These are phyloP conservation scores for Mergus octosetaceus DNA, from an alignment of 2,797 vertebrate species.

Conservation along the genomic window DNA sequence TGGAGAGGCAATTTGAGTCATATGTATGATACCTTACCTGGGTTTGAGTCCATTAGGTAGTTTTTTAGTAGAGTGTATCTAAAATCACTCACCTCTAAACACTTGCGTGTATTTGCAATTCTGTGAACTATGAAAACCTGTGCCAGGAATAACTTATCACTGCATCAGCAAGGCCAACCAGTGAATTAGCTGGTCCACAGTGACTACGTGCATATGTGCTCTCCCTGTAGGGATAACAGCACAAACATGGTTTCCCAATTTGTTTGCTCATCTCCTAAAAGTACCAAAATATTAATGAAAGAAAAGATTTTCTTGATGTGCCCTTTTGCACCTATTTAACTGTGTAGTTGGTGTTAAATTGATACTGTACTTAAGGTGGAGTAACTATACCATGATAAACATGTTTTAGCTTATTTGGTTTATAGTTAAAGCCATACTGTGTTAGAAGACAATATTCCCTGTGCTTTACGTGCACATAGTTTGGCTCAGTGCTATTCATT, in stretches of 20 bases:
- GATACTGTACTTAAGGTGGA: neutral
- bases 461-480: neutral
- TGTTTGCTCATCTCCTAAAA: neutral
- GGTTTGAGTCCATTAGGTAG: neutral
- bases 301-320: neutral
- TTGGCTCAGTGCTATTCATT: neutral
- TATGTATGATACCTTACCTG: neutral
- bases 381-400: neutral
- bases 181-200: too few relatives aligned
- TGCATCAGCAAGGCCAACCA: neutral
- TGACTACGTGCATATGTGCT: neutral
- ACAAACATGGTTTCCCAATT: fast-evolving
- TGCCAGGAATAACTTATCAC: neutral
- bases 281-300: neutral
- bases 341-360: neutral
- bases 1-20: neutral
- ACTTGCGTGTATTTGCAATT: neutral
- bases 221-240: neutral
- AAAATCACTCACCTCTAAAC: neutral
- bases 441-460: neutral
- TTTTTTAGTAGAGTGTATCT: neutral
- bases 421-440: neutral
- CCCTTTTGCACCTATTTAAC: neutral
- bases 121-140: neutral
- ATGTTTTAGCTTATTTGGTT: neutral